phyloP scores from a whole-genome alignment of 2,797 vertebrate species.

The Semotilus atromaculatus region DNA sequence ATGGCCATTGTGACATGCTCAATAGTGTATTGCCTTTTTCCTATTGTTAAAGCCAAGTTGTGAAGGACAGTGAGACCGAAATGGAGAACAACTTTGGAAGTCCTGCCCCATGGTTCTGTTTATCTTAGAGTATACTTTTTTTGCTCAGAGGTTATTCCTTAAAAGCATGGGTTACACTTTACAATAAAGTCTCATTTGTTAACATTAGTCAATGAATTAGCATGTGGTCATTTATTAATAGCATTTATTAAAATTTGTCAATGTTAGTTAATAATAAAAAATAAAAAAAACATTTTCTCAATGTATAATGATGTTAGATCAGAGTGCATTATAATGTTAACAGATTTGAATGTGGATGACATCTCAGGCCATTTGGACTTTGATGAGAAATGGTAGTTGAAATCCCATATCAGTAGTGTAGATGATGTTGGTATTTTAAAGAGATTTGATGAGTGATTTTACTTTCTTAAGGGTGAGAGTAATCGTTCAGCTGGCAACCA shows the following conservation, averaged over 20 bases:
- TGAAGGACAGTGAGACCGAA: not conserved
- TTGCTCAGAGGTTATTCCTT: not conserved
- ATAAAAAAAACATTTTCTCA: not conserved
- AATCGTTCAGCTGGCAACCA: conserved; percentile 2
- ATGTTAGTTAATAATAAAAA: not conserved
- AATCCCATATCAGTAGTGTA: not conserved
- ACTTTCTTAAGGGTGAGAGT: not conserved
- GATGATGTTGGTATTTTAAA: not conserved
- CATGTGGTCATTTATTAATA: too few relatives aligned
- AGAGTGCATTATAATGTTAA: not conserved
- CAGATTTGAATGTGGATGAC: not conserved
- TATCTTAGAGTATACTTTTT: not conserved
- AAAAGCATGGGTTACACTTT: not conserved
- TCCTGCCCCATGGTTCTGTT: not conserved
- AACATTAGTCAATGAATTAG: not conserved
- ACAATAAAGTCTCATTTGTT: not conserved
- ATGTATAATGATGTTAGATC: not conserved
- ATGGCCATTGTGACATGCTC: conserved; percentile 27
- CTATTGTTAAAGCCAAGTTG: conserved; percentile 10
- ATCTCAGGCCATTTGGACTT: not conserved
- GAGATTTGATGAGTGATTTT: not conserved
- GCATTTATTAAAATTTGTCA: not conserved
- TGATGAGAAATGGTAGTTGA: not conserved
- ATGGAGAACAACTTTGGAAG: not conserved
- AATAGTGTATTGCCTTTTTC: conserved; percentile 34